phyloP scores from a whole-genome alignment of 1,140 invertebrate genomes.

The Drosophila suzukii region DNA sequence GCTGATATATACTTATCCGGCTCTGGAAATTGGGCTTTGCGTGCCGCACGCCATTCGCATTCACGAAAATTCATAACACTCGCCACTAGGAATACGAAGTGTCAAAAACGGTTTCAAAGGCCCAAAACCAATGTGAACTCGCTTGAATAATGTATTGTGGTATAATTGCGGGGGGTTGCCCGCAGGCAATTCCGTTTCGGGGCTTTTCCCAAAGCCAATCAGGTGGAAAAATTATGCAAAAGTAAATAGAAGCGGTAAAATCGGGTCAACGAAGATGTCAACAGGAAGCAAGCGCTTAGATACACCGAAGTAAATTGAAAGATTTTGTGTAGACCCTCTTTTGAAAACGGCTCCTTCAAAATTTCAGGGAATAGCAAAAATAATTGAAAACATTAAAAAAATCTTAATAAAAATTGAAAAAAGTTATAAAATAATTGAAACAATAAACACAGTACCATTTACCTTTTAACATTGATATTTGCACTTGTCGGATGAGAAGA shows the following conservation, averaged over 20 bases:
- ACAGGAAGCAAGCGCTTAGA: constrained; percentile 9
- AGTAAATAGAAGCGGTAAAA: constrained; percentile 25
- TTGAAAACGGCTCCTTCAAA: neutral
- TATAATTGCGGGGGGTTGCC: constrained; percentile 50
- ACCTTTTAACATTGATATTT: too few species aligned
- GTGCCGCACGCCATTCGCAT: constrained; percentile 60
- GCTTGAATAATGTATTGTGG: constrained; percentile 66
- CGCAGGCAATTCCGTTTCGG: constrained; percentile 44
- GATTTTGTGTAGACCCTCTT: neutral
- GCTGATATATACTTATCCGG: constrained; percentile 57
- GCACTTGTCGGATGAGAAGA: too few species aligned
- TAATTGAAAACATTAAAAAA: too few species aligned
- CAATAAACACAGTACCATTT: too few species aligned
- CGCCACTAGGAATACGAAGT: constrained; percentile 36
- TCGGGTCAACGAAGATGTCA: constrained; percentile 37
- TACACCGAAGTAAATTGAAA: neutral
- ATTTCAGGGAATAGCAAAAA: too few species aligned
- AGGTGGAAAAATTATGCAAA: constrained; percentile 74
- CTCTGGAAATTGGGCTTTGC: constrained; percentile 70
- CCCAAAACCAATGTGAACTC: constrained; percentile 31
- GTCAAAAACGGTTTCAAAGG: constrained; percentile 66
- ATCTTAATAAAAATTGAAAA: too few species aligned
- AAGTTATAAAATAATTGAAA: too few species aligned
- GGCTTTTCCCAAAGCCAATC: constrained; percentile 66
- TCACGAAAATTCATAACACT: constrained; percentile 50